Base-by-base conservation (phyloP, 2,888 invertebrate genomes). In the Acleris cristana region DNA sequence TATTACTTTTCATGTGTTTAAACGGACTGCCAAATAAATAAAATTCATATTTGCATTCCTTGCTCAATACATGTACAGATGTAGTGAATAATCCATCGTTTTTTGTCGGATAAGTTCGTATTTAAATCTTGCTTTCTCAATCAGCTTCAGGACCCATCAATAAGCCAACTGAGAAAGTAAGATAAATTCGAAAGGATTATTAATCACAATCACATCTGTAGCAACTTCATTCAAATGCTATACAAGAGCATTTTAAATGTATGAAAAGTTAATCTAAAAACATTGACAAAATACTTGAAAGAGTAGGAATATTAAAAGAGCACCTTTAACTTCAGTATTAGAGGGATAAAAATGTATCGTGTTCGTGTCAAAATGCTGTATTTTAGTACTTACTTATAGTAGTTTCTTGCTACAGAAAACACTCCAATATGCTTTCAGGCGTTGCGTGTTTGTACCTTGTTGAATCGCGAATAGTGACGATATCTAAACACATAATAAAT, bases 391-490 rank as follows among this genome's bases (percentile, higher is more conserved):
- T 30, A 30, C 7, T 10, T 34, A 10, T 34, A 34, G 16, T 49
- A 23, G 55, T 61, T 63, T 61, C 52, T 45, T 61, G 44, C 48
- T n/a, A 66, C 63, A 63, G 63, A 65, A 48, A 63, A 60, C 66
- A 70, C 44, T 59, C 63, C 63, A 59, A 56, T 26, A 67, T 57
- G 70, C 70, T 67, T 64, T 60, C 57, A 64, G 62, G 55, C 59
- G 58, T 58, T 48, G 49, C 64, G 55, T 66, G 40, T 63, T 60
- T 79, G 80, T 85, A 85, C 84, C 86, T 87, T 88, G 89, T 89
- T 89, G 78, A 79, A 78, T 83, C 85, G 85, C 85, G 78, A 76
- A 83, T 85, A 87, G 85, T 81, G 80, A 83, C 82, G 83, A 80
- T 76, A 72, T 83, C 85, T 84, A 79, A 80, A 82, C 78, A 86